Base-by-base conservation (phyloP, 2,888 invertebrate genomes). In the Stictocephala bisonia region DNA sequence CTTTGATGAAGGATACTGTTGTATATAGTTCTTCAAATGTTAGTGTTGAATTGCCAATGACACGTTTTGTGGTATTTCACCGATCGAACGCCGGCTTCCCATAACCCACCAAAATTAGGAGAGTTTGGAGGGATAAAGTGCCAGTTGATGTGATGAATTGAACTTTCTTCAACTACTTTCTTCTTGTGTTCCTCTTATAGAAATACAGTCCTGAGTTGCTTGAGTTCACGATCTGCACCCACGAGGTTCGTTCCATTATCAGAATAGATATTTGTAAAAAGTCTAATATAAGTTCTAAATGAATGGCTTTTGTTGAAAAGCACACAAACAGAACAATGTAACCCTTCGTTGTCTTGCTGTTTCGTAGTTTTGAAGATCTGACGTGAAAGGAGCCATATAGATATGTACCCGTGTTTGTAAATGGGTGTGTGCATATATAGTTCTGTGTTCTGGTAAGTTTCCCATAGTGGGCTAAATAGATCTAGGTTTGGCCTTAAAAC, bases 41-140 rank as follows among this genome's bases (percentile, higher is more conserved):
- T 1, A 80, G 53, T 1, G 53, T 75, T 11, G 76, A 22, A 0
- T 78, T 75, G 0, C 80, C 80, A 3, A 82, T 56, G 0, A 80
- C 74, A n/a, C 81, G 73, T 20, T 77, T 77, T 0, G 71, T 82
- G 82, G 71, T 75, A 78, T 74, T 83, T 84, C 0, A 79, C 74
- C 0, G 80, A 80, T 56, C 82, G 82, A 0, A 83, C 81, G 2
- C 79, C 80, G 0, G 81, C 80, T 72, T 83, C 82, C 81, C 82
- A 83, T 2, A 82, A 64, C 1, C 82, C 82, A 1, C 83, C 82
- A 50, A 81, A 81, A 67, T 83, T 81, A 0, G 82, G 81, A 3
- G 81, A 78, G 24, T 72, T 72, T 2, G 82, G 81, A 3, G 82
- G 82, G 18, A 78, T 81, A 60, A 83, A 84, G 31, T 81, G 77